Evolutionary conservation across 2,797 vertebrate species (phyloP).

Genomic region (Pangasius krempfi): DNA sequence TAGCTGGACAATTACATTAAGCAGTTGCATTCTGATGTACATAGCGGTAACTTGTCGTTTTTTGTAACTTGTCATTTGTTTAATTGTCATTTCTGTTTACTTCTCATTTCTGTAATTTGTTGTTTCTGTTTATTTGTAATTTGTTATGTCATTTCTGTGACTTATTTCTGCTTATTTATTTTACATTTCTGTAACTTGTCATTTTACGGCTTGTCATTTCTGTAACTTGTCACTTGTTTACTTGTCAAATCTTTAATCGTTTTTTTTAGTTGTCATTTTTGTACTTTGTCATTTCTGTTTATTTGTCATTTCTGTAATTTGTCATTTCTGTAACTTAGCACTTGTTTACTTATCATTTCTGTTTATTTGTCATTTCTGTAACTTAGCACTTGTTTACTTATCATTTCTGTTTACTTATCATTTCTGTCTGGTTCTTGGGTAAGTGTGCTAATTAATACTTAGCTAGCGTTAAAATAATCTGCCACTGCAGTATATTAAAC

Average conservation of each 20-base stretch:
- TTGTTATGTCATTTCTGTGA: neutral
- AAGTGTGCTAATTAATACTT: neutral
- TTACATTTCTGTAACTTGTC: neutral
- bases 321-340: neutral
- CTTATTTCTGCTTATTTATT: too few relatives aligned
- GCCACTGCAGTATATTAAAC: neutral
- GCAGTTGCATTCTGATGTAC: neutral
- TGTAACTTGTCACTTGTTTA: neutral
- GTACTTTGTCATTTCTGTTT: neutral
- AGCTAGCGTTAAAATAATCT: neutral
- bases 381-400: neutral
- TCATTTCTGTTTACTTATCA: neutral
- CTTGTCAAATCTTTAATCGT: neutral
- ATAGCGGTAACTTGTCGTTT: neutral
- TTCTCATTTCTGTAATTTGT: neutral
- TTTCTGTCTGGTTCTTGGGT: neutral
- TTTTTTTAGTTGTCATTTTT: neutral
- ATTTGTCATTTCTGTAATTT: neutral
- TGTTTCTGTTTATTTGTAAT: neutral
- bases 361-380: neutral
- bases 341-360: neutral
- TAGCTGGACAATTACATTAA: too few relatives aligned
- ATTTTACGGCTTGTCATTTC: neutral
- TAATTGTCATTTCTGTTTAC: neutral
- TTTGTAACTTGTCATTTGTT: neutral